phyloP scores from a whole-genome alignment of 2,113 vertebrate species.

The Prolemur simus region DNA sequence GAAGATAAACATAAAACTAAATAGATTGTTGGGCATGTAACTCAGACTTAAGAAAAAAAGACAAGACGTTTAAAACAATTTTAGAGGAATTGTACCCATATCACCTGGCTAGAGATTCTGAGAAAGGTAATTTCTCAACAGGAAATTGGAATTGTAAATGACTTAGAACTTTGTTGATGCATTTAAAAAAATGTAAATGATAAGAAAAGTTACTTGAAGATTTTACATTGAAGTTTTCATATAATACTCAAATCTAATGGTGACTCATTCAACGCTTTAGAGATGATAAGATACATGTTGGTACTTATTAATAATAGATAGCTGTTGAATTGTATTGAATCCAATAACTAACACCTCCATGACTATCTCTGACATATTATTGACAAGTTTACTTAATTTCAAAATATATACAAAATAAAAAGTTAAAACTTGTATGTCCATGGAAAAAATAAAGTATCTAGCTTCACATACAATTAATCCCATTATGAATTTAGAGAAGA shows the following conservation, averaged over 20 bases:
- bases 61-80: not conserved
- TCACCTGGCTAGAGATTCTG: not conserved
- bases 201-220: not conserved
- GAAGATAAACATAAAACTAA: not conserved
- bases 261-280: not conserved
- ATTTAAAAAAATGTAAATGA: not conserved
- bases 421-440: not conserved
- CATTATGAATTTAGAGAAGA: not conserved
- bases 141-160: not conserved
- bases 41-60: not conserved
- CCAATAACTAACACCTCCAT: no score
- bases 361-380: not conserved
- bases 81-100: not conserved
- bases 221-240: not conserved
- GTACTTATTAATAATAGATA: not conserved
- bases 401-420: not conserved
- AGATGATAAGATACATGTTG: not conserved
- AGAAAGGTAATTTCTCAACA: not conserved
- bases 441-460: not conserved
- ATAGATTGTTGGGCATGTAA: not conserved
- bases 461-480: not conserved
- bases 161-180: not conserved
- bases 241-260: not conserved
- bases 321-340: not conserved
- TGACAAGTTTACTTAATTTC: not conserved